These are phyloP conservation scores for Odontesthes bonariensis DNA, from an alignment of 2,113 vertebrate genomes.

Conservation along the genomic window DNA sequence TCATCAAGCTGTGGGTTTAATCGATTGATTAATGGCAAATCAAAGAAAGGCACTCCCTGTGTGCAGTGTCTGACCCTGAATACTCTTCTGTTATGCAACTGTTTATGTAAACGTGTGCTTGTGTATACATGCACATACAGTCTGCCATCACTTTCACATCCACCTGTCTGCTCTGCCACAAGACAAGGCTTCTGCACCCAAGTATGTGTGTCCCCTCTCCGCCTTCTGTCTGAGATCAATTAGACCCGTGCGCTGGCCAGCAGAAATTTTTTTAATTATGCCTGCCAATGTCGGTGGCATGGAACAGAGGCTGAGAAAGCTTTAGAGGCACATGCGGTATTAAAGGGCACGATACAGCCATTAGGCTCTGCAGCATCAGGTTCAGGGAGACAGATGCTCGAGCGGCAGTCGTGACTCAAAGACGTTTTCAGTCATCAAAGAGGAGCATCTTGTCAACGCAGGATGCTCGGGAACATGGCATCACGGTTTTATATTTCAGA, in stretches of 20 bases:
- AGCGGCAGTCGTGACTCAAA: constrained; percentile 6
- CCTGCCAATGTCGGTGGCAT: constrained; percentile 53
- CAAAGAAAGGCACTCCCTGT: background rate
- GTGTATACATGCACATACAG: background rate
- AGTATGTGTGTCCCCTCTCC: constrained; percentile 41
- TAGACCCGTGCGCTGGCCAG: constrained; percentile 51
- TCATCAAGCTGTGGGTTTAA: constrained; percentile 38
- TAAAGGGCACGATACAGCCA: constrained; percentile 47
- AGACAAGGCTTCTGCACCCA: constrained; percentile 3
- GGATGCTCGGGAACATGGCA: background rate
- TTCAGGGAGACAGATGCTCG: background rate
- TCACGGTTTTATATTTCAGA: background rate
- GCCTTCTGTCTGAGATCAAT: constrained; percentile 62
- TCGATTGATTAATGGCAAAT: constrained; percentile 53
- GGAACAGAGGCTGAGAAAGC: constrained; percentile 43
- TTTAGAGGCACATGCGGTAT: constrained; percentile 32
- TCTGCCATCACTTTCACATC: background rate
- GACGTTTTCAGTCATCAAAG: constrained; percentile 4
- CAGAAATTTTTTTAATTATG: constrained; percentile 67
- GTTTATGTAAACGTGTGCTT: constrained; percentile 12
- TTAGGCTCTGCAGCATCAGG: constrained; percentile 25
- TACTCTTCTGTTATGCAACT: background rate
- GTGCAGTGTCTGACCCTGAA: background rate
- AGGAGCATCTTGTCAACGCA: background rate
- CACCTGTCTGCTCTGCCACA: constrained; percentile 1